Evolutionary conservation across 2,797 vertebrate genomes (phyloP), one percentile per base, ranked within the genome.

Genomic region (Rhynchonycteris naso): DNA sequence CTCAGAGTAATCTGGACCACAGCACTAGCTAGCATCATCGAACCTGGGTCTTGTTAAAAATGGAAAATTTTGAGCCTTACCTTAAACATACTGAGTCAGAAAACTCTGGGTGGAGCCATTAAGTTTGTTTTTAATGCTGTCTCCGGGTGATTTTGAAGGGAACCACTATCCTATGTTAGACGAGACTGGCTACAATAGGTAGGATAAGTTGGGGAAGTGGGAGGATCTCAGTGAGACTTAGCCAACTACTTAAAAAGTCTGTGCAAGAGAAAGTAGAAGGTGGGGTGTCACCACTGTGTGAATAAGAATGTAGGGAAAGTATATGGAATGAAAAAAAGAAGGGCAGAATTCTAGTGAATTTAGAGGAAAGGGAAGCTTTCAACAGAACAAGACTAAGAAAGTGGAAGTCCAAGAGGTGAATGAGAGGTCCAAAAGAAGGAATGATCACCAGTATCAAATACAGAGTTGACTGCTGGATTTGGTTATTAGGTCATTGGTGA

Each of bases 371-470:
- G 50, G 80, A 82, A 35, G 30, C 35, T 78, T 83, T 86, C 35
- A 87, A 68, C 26, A 82, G 68, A 93, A 76, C 14, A 58, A 78
- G 63, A 59, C 56, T 66, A 86, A 80, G 65, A 83, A 93, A 78
- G 59, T 28, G 14, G 54, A 47, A 38, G 43, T 50, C 52, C 35
- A 79, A n/a, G 79, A 47, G 52, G 13, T 33, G 59, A 86, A 52
- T 19, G 14, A 22, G 22, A n/a, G 30, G 74, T 91, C 81, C n/a
- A 78, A 79, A 24, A 68, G 47, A 82, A 86, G 38, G 35, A 71
- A 78, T 56, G 24, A 61, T 72, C 18, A 78, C 8, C 35, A 68
- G 6, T 74, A 35, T 91, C 50, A 71, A 88, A 69, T 66, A 28
- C 58, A 82, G 59, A 78, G 75, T 5, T 80, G 35, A 68, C 80